These are phyloP conservation scores for Lagenorhynchus albirostris DNA, from an alignment of 2,113 vertebrate species.

Conservation along the genomic window DNA sequence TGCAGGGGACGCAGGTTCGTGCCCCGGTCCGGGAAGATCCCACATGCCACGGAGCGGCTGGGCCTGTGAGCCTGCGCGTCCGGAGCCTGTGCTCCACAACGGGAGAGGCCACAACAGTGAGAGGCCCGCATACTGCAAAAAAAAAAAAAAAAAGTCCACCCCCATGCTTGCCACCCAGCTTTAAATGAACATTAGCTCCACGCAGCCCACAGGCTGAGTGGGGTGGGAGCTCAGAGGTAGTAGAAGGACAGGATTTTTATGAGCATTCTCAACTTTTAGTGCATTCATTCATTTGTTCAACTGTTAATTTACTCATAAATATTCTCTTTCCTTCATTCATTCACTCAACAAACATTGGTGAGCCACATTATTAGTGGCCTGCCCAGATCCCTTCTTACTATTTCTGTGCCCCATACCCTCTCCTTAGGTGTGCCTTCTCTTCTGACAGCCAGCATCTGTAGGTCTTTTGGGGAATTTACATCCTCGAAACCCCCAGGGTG, in stretches of 20 bases:
- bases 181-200: background rate
- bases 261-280: background rate
- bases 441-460: background rate
- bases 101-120: no score
- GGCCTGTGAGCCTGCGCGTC: no score
- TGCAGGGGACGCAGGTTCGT: no score
- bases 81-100: no score
- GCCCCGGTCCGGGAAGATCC: no score
- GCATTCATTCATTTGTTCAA: background rate
- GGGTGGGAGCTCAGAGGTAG: no score
- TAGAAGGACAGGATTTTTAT: background rate
- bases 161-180: background rate
- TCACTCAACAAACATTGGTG: background rate
- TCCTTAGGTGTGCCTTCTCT: background rate
- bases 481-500: background rate
- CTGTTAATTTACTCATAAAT: background rate
- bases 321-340: background rate
- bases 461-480: background rate
- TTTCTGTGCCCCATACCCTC: background rate
- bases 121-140: no score
- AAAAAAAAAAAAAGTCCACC: no score
- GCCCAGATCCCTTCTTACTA: background rate
- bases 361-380: fast-evolving
- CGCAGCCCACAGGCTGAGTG: no score
- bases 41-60: no score